These are phyloP conservation scores for Dunckerocampus dactyliophorus DNA, from an alignment of 2,113 vertebrate genomes.

Conservation along the genomic window DNA sequence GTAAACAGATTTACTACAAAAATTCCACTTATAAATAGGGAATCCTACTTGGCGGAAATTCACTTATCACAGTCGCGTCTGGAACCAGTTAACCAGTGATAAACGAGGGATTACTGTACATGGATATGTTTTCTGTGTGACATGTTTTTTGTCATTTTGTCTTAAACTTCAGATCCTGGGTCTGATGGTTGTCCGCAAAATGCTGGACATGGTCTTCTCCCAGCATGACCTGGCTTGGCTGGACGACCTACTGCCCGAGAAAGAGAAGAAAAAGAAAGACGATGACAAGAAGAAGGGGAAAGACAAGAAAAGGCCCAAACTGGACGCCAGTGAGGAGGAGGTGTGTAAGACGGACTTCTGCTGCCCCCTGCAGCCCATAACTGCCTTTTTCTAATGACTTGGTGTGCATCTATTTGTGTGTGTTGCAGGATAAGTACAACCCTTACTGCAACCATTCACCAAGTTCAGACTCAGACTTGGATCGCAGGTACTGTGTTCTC, in stretches of 20 bases:
- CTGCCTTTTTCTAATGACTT: not conserved
- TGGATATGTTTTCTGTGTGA: not conserved
- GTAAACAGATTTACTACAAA: too few relatives aligned
- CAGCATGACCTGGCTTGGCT: conserved; percentile 95
- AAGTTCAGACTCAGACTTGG: conserved; percentile 81
- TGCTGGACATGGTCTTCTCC: conserved; percentile 90
- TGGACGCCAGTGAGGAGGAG: conserved; percentile 65
- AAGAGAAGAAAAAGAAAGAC: conserved; percentile 89
- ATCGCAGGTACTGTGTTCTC: conserved; percentile 86
- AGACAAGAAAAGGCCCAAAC: conserved; percentile 62
- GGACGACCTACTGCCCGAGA: conserved; percentile 90
- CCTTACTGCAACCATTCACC: conserved; percentile 80
- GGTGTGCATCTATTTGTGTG: conserved; percentile 15
- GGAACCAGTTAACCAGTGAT: too few relatives aligned
- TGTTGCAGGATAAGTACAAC: conserved; percentile 80
- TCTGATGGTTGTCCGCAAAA: conserved; percentile 85
- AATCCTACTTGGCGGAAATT: too few relatives aligned
- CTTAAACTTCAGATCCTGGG: conserved; percentile 80
- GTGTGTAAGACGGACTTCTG: conserved; percentile 55
- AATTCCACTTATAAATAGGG: too few relatives aligned
- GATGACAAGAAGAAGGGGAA: conserved; percentile 73
- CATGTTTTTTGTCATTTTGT: not conserved
- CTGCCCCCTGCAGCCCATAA: conserved; percentile 55
- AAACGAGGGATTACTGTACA: too few relatives aligned
- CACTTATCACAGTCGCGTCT: too few relatives aligned